phyloP scores from a whole-genome alignment of 1,140 invertebrate genomes.

The Drosophila subpulchrella region DNA sequence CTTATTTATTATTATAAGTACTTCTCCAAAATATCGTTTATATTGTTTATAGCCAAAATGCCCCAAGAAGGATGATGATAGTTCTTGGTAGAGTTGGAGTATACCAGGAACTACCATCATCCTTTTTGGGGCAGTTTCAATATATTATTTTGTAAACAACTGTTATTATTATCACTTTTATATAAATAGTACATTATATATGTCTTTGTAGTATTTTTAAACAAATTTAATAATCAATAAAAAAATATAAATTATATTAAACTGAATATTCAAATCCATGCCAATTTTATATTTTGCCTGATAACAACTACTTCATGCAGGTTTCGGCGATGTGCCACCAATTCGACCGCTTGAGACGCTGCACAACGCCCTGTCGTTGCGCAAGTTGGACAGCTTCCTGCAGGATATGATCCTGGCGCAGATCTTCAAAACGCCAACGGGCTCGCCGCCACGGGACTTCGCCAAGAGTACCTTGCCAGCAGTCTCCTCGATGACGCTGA shows the following conservation, averaged over 20 bases:
- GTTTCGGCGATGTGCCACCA: constrained; percentile 95
- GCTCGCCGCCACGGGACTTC: constrained; percentile 89
- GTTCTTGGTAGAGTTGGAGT: no score
- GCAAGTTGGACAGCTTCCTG: constrained; percentile 94
- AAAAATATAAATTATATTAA: neutral
- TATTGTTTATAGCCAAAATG: no score
- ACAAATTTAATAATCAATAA: no score
- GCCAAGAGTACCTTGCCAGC: constrained; percentile 24
- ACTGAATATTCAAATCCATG: neutral
- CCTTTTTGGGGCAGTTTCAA: no score
- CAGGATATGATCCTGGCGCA: constrained; percentile 91
- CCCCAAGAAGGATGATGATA: no score
- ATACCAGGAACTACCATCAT: no score
- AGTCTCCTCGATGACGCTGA: constrained; percentile 5
- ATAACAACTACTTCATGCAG: constrained; percentile 72
- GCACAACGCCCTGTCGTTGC: constrained; percentile 96
- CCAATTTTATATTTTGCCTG: neutral
- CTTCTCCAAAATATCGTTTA: no score
- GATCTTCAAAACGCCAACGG: constrained; percentile 89
- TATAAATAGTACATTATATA: no score
- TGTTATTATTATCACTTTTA: no score
- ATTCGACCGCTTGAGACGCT: constrained; percentile 97
- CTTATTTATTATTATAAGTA: no score
- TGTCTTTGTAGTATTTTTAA: no score
- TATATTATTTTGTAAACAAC: no score